Conservation (phyloP, 1,140 invertebrate genomes). For the Acyrthosiphon pisum region DNA sequence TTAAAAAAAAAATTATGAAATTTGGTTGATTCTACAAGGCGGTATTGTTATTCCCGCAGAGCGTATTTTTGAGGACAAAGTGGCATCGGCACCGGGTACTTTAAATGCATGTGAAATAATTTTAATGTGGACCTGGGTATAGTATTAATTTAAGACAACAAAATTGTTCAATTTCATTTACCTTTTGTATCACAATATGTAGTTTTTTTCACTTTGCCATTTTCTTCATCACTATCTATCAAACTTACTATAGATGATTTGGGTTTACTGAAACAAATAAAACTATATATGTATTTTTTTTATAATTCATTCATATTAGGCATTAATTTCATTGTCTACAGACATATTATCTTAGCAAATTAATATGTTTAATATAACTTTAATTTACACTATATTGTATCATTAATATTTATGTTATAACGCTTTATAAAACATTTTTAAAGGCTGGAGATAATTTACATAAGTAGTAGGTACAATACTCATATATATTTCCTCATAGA, state of each 20-base stretch:
- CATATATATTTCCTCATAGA: not conserved
- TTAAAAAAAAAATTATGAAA: too few relatives aligned
- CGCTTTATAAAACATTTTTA: not conserved
- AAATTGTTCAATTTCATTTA: not conserved
- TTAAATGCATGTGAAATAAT: not conserved
- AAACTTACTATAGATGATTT: constrained; percentile 21
- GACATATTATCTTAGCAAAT: not conserved
- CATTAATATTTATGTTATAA: not conserved
- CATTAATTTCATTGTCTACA: not conserved
- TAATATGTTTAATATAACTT: not conserved
- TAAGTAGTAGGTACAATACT: not conserved
- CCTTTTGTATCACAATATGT: not conserved
- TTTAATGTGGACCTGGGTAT: not conserved
- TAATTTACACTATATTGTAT: not conserved
- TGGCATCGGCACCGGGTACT: too few relatives aligned
- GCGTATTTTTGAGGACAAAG: too few relatives aligned
- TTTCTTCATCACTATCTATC: constrained; percentile 43
- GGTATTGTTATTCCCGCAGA: too few relatives aligned
- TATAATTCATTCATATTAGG: not conserved
- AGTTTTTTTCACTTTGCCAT: not conserved
- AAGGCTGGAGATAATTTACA: not conserved
- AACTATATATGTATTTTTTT: not conserved
- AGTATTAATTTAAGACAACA: not conserved
- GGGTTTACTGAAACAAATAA: constrained; percentile 15
- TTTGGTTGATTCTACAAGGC: too few relatives aligned